phyloP scores from a whole-genome alignment of 1,140 invertebrate species.

The Scaptomyza graminum region DNA sequence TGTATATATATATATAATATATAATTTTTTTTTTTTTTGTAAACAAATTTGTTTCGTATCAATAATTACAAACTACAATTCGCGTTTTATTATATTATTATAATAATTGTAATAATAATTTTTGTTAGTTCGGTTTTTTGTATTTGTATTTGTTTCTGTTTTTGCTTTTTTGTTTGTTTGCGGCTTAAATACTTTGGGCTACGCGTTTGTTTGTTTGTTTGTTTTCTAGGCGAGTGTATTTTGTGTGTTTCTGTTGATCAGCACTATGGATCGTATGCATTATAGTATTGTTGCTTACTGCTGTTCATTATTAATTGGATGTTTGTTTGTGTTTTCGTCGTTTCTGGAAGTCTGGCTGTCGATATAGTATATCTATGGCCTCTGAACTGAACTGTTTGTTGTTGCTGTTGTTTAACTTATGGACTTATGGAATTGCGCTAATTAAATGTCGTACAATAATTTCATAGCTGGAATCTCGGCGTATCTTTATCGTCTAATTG shows the following conservation, averaged over 20 bases:
- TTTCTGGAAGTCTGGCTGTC: conserved; percentile 64
- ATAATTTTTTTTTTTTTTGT: conserved; percentile 70
- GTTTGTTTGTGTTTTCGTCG: conserved; percentile 1
- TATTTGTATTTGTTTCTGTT: conserved; percentile 38
- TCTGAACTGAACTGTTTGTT: conserved; percentile 32
- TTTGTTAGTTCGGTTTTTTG: conserved; percentile 55
- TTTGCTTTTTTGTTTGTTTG: conserved; percentile 61
- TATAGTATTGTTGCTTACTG: not conserved
- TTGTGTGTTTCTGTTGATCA: conserved; percentile 49
- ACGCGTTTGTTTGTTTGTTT: conserved; percentile 25
- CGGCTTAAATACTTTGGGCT: conserved; percentile 76
- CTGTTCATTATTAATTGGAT: conserved; percentile 3
- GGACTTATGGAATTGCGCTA: conserved; percentile 80
- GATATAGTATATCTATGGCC: conserved; percentile 61
- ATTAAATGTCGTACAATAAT: conserved; percentile 75
- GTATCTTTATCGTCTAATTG: conserved; percentile 32
- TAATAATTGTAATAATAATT: conserved; percentile 62
- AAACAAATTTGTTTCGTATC: conserved; percentile 76
- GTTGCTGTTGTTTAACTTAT: conserved; percentile 54
- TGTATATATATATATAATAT: conserved; percentile 57
- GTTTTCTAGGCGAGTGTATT: conserved; percentile 37
- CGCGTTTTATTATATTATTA: conserved; percentile 62
- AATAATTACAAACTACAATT: conserved; percentile 81
- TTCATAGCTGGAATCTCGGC: conserved; percentile 76
- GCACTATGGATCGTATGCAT: conserved; percentile 15